Evolutionary conservation across 2,113 vertebrate species (phyloP).

Genomic region (Hypanus sabinus): DNA sequence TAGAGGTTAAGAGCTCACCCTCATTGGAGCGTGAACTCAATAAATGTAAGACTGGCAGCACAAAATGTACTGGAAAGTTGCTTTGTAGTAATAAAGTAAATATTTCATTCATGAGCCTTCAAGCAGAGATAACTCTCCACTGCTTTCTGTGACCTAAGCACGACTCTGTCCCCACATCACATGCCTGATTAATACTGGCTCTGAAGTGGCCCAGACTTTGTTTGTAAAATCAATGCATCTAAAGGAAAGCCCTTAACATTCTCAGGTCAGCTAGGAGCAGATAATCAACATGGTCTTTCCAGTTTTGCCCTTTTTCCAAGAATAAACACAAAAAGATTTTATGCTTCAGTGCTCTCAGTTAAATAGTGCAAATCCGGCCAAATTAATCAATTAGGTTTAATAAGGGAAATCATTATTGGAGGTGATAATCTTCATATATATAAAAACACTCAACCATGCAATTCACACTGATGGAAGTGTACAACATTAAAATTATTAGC

Average conservation of each 20-base stretch:
- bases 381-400: conserved; percentile 24
- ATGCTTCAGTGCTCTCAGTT: not conserved
- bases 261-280: not conserved
- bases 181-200: too few species aligned
- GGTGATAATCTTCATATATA: not conserved
- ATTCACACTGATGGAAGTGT: not conserved
- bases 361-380: not conserved
- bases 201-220: not conserved
- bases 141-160: not conserved
- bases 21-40: not conserved
- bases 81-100: not conserved
- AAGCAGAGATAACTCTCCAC: not conserved
- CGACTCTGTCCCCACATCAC: not conserved
- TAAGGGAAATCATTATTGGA: not conserved
- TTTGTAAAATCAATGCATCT: not conserved
- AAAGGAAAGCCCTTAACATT: not conserved
- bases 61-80: not conserved
- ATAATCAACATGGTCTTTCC: not conserved
- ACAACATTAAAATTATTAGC: not conserved
- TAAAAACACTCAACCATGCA: not conserved
- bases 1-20: not conserved
- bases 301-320: not conserved
- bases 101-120: not conserved
- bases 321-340: not conserved
- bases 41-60: not conserved